Conservation (phyloP, 2,113 vertebrate genomes). For the Campylorhamphus procurvoides region DNA sequence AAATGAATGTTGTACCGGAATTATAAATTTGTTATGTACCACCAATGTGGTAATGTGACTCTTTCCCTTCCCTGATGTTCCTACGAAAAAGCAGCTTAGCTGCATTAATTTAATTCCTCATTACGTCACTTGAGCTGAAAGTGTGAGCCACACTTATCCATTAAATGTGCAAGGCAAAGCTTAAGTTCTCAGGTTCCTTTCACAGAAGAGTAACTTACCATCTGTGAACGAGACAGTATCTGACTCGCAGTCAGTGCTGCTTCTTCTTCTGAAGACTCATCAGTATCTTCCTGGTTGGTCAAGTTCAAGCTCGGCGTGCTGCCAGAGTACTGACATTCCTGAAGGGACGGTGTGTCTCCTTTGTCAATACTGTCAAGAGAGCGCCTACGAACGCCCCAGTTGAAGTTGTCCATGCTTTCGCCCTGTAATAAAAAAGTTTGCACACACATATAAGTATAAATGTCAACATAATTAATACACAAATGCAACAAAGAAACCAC, state of each 20-base stretch:
- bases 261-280: slow-evolving; percentile 98
- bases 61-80: background rate
- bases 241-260: slow-evolving; percentile 95
- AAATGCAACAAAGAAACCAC: slow-evolving; percentile 41
- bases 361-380: slow-evolving; percentile 98
- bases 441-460: background rate
- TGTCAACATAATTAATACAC: background rate
- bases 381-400: slow-evolving; percentile 97
- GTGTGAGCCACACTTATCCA: background rate
- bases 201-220: slow-evolving; percentile 78
- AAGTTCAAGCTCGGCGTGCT: slow-evolving; percentile 97
- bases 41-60: background rate
- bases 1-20: background rate
- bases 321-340: slow-evolving; percentile 92
- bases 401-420: slow-evolving; percentile 99
- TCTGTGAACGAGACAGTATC: slow-evolving; percentile 90
- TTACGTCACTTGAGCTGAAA: background rate
- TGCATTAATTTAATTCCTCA: background rate
- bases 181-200: background rate
- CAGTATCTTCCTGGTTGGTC: slow-evolving; percentile 97
- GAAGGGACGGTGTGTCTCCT: slow-evolving; percentile 93
- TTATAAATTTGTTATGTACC: background rate
- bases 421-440: slow-evolving; percentile 80
- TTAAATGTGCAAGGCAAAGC: background rate
- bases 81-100: background rate